Base-by-base conservation (phyloP, 2,113 vertebrate genomes). In the Actinemys pallida region DNA sequence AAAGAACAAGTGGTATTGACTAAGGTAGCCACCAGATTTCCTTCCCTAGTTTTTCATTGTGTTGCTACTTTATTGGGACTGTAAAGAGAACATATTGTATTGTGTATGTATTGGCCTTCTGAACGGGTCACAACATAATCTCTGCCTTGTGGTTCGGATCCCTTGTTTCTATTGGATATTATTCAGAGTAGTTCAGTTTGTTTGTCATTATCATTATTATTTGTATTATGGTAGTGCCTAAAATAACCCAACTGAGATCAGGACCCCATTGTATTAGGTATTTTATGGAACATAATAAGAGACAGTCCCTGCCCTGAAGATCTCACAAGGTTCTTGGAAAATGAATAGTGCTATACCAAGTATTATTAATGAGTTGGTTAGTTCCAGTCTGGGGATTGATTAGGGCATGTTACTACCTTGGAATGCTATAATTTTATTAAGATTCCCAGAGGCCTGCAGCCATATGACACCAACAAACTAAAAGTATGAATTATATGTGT, bases 1-100 rank as follows among this genome's bases (percentile, higher is more conserved):
- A 49, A 80, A 72, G 83, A 91, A 76, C 42, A 94, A 86, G 56
- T n/a, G 19, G 29, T 87, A 80, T 72, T 96, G 92, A 90, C 79
- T 56, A 93, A 88, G 87, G 83, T 94, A 81, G 86, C 49, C 13
- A 82, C 50, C 65, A 84, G 72, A 42, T 92, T 83, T 80, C 72
- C 78, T 94, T 85, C 54, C 57, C 54, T 90, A 11, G 42, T 0
- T 35, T 47, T 82, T 69, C 56, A 81, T 27, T 49, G 10, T 3
- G 2, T 22, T 39, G 65, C 65, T 20, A 72, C 35, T 72, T 72
- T 72, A 72, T 39, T 72, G 65, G 20, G n/a, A 39, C 35, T 20
- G 31, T 69, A 69, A 69, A 20, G 65, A 69, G 31, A 69, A n/a
- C 16, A n/a, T n/a, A 69, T 69, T n/a, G 35, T 35, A 16, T 8